A percentile compares a stretch with the other conserved stretches of the same genome.
phyloP scores from a whole-genome alignment of 2,888 invertebrate genomes.

The Lycia hirtaria region DNA sequence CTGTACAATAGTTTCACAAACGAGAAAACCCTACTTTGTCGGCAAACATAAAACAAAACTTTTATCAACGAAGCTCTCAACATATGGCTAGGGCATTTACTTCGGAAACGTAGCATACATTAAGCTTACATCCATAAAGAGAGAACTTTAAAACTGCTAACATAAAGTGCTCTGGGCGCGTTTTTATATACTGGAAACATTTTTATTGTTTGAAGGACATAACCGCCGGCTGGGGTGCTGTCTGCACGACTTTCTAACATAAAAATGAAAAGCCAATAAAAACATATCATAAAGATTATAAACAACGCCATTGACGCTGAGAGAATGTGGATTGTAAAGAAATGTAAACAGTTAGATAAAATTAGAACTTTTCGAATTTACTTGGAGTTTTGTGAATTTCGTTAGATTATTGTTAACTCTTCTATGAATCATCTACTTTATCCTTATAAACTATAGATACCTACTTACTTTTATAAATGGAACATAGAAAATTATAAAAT shows the following conservation, averaged over 20 bases:
- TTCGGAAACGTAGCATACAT: slow-evolving; percentile 8
- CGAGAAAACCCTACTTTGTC: no score
- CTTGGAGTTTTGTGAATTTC: no score
- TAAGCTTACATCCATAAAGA: slow-evolving; percentile 11
- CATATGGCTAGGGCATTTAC: slow-evolving; percentile 1
- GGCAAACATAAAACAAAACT: neutral
- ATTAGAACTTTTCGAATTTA: no score
- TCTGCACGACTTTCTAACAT: slow-evolving; percentile 9
- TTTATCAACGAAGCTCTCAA: neutral
- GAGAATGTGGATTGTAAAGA: neutral
- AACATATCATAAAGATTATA: neutral
- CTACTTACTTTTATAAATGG: no score
- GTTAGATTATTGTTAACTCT: no score
- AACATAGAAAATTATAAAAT: no score
- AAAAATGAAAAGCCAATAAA: slow-evolving; percentile 2
- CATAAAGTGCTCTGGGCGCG: slow-evolving; percentile 13
- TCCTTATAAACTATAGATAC: no score
- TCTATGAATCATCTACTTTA: no score
- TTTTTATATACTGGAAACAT: slow-evolving; percentile 18
- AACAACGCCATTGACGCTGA: neutral
- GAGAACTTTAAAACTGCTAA: slow-evolving; percentile 20
- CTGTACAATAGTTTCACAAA: no score
- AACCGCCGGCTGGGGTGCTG: slow-evolving; percentile 8
- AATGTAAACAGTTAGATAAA: no score
- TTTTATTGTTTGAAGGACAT: slow-evolving; percentile 25